Evolutionary conservation across 2,888 invertebrate species (phyloP), one percentile per base, ranked within the genome.

Genomic region (Megaustenia siamemsis): DNA sequence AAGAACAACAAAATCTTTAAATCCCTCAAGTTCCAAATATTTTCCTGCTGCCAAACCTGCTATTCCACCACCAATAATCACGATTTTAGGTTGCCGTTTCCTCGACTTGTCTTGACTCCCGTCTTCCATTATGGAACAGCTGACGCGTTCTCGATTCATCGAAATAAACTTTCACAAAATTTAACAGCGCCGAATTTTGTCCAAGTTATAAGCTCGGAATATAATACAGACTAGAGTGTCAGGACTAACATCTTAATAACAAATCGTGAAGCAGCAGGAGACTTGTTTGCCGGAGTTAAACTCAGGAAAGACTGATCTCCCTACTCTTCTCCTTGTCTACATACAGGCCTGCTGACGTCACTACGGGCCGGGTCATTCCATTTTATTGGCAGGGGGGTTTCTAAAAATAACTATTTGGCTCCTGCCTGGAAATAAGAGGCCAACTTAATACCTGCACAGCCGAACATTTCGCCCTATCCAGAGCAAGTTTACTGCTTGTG

Each of bases 11-110:
- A 93, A 91, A 87, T 93, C 92, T 40, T 87, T 91, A 84, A 92
- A 92, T 76, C 93, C 93, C 81, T 91, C 89, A 75, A 88, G 90
- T 24, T 88, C 86, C 18, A 93, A 84, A 84, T 88, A 89, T 83
- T 92, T 91, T 40, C 90, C 93, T n/a, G 93, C 91, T 15, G 92
- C 89, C 82, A 93, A 89, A 35, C 93, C 93, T 63, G 93, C 87
- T 80, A 93, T 93, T 28, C 93, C 93, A 78, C 92, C 93, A 43
- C 93, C 93, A 73, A 93, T 90, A 69, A 93, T 91, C 38, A 93
- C 83, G 82, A 93, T 89, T 90, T 92, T 92, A 43, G 91, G 90
- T 43, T 88, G 84, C 71, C 80, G 82, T 76, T 84, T 81, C 82
- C 83, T 86, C 77, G 80, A 84, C 75, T 87, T 87, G 82, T 88